Conservation (phyloP, 2,888 invertebrate species). For the Lithodes maja region DNA sequence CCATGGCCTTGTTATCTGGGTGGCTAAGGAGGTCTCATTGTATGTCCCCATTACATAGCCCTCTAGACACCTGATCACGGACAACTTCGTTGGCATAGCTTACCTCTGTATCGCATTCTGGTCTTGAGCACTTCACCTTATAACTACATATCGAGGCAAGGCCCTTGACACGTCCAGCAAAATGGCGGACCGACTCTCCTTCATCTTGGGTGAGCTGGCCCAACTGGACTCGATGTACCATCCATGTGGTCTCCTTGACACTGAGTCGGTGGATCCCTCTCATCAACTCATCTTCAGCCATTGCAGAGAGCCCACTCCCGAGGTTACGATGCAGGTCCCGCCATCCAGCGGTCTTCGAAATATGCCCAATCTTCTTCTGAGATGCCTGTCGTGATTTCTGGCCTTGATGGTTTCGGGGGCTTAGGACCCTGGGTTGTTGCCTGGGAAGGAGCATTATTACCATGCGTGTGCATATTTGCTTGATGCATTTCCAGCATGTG, state of each 20-base stretch:
- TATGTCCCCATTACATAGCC: neutral
- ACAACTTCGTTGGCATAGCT: neutral
- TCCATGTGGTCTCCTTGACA: neutral
- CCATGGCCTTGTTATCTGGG: too few relatives aligned
- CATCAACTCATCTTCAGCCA: too few relatives aligned
- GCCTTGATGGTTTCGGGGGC: neutral
- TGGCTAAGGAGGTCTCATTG: too few relatives aligned
- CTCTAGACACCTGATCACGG: neutral
- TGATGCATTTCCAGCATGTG: too few relatives aligned
- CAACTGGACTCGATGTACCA: neutral
- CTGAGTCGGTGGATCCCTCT: too few relatives aligned
- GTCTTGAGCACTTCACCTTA: neutral
- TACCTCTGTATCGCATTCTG: neutral
- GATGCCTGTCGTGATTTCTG: neutral
- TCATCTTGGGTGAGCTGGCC: neutral
- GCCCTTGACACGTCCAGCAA: neutral
- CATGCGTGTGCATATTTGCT: too few relatives aligned
- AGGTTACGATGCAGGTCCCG: too few relatives aligned
- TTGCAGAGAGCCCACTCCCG: too few relatives aligned
- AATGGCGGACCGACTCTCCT: neutral
- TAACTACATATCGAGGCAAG: neutral
- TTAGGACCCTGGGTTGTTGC: neutral
- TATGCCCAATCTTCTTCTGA: neutral
- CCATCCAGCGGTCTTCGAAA: neutral
- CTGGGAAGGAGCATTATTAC: neutral